Evolutionary conservation across 2,888 invertebrate genomes (phyloP).

Genomic region (Hyposoter dolosus): DNA sequence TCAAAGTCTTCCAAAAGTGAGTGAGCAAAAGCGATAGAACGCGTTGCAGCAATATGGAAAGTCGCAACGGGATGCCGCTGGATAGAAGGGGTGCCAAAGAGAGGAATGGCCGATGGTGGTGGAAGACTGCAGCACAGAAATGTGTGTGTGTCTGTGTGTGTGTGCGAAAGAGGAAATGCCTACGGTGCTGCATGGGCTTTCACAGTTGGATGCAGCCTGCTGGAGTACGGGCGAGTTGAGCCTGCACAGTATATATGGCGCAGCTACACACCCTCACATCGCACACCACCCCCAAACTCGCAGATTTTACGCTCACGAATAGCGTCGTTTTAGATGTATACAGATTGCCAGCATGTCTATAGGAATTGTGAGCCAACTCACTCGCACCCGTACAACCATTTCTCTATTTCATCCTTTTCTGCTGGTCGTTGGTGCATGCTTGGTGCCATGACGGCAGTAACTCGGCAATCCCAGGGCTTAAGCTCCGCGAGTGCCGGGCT

Average conservation of each 20-base stretch:
- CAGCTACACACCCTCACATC: conserved; percentile 24
- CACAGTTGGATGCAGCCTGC: conserved; percentile 54
- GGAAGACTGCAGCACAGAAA: conserved; percentile 49
- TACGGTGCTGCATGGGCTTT: conserved; percentile 29
- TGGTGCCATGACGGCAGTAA: conserved; percentile 83
- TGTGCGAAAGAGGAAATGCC: conserved; percentile 46
- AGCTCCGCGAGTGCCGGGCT: conserved; percentile 76
- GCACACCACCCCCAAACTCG: conserved; percentile 22
- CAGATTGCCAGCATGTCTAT: conserved; percentile 52
- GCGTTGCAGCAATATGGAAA: conserved; percentile 48
- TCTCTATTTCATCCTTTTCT: conserved; percentile 75
- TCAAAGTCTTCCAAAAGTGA: conserved; percentile 26
- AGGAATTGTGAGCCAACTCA: conserved; percentile 48
- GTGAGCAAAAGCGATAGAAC: conserved; percentile 47
- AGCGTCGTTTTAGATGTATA: conserved; percentile 35
- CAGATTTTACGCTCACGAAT: conserved; percentile 50
- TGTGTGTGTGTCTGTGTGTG: conserved; percentile 20
- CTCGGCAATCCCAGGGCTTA: conserved; percentile 84
- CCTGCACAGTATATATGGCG: conserved; percentile 45
- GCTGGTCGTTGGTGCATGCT: conserved; percentile 81
- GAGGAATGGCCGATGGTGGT: conserved; percentile 35
- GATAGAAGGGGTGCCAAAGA: conserved; percentile 65
- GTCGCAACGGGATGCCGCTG: conserved; percentile 53
- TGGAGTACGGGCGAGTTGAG: conserved; percentile 61
- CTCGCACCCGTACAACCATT: conserved; percentile 56